Evolutionary conservation across 1,140 invertebrate species (phyloP).

Genomic region (Coptotermes formosanus): DNA sequence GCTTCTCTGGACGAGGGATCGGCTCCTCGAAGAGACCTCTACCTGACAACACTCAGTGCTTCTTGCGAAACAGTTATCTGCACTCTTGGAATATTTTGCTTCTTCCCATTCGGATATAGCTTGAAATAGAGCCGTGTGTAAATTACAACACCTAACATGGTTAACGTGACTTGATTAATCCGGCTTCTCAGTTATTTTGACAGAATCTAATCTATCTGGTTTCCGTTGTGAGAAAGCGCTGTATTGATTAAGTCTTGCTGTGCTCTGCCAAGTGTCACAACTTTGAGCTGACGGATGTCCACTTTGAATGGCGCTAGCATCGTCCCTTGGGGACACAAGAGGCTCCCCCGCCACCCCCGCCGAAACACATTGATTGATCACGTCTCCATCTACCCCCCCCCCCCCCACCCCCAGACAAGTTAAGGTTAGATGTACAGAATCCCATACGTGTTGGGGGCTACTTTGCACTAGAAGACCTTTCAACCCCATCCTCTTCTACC

Average conservation of each 20-base stretch:
- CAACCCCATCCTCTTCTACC: neutral
- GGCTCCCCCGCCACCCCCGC: neutral
- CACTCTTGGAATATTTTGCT: no score
- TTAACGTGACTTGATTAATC: neutral
- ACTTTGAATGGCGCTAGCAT: conserved; percentile 11
- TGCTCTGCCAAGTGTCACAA: neutral
- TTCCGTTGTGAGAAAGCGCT: neutral
- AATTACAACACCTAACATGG: neutral
- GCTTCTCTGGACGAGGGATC: no score
- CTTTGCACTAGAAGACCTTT: neutral
- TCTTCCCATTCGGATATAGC: no score
- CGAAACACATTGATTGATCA: conserved; percentile 8
- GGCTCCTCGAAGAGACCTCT: no score
- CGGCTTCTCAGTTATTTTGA: neutral
- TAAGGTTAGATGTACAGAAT: conserved; percentile 12
- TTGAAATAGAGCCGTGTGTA: no score
- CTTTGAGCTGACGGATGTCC: conserved; percentile 9
- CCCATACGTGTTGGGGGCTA: neutral
- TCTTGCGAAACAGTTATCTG: no score
- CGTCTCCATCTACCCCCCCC: neutral
- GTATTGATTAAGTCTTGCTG: neutral
- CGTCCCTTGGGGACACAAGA: neutral
- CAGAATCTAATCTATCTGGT: neutral
- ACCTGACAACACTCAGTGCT: no score
- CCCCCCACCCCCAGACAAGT: neutral